Conservation (phyloP, 1,140 invertebrate genomes). For the Ips nitidus region DNA sequence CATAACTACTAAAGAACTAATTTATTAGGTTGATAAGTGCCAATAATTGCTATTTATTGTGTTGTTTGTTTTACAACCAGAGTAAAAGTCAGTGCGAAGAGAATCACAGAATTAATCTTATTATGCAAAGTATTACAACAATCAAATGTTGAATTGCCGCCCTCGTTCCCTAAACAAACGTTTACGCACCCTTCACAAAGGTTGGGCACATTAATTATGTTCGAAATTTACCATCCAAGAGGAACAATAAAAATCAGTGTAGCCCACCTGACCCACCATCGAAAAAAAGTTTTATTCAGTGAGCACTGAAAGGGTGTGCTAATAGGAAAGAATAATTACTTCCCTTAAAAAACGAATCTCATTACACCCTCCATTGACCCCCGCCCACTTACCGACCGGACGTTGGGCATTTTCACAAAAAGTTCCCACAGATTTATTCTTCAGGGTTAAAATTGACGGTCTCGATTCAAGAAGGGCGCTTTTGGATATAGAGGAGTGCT, state of each 20-base stretch:
- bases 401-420: constrained; percentile 29
- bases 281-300: constrained; percentile 15
- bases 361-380: constrained; percentile 31
- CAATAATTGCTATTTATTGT: too few relatives aligned
- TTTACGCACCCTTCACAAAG: neutral
- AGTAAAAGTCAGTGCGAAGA: too few relatives aligned
- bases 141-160: too few relatives aligned
- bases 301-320: constrained; percentile 12
- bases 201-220: neutral
- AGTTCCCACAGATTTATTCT: constrained; percentile 32
- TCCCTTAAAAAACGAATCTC: constrained; percentile 29
- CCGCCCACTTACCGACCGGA: constrained; percentile 27
- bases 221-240: neutral
- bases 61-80: too few relatives aligned
- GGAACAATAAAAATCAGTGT: too few relatives aligned
- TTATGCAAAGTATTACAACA: too few relatives aligned
- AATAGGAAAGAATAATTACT: constrained; percentile 6
- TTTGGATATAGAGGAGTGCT: too few relatives aligned
- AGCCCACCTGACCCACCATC: constrained; percentile 27
- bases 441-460: neutral
- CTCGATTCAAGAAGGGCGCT: too few relatives aligned
- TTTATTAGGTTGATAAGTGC: too few relatives aligned
- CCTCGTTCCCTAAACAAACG: too few relatives aligned
- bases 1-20: too few relatives aligned
- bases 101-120: too few relatives aligned